Base-by-base conservation (phyloP, 2,797 vertebrate genomes). In the Champsocephalus gunnari region DNA sequence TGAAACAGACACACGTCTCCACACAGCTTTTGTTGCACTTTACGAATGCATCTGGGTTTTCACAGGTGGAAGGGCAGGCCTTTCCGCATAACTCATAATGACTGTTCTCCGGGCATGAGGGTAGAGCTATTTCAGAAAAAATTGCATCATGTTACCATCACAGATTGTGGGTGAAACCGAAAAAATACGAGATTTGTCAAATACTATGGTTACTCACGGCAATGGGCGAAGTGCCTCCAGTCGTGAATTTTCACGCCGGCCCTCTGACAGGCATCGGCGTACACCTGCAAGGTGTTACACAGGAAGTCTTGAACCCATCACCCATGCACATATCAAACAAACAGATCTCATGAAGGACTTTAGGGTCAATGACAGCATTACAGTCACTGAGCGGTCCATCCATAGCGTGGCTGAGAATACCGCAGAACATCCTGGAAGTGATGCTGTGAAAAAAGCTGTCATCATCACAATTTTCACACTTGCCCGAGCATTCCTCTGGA, bases 61-160 rank as follows among this genome's bases (percentile, higher is more conserved):
- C 70, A 83, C 95, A 96, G 0, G 95, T 93, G 19, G 92, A 68
- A 0, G 92, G 95, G 51, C 96, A 96, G 47, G 93, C 84, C 0
- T 11, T 88, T 14, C 90, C 89, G 0, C 95, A 96, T 0, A 63
- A 19, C 43, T 95, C 83, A 0, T 95, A 96, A 72, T 86, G 79
- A 75, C 95, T 96, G 90, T 96, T 94, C 32, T 85, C 59, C 0
- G 93, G 94, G 59, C 96, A 96, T 55, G 73, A 43, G 17, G 84
- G 58, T 60, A 3, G 49, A 55, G 75, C 68, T 77, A 49, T 55
- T 71, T 66, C 44, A 77, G 50, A 56, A 21, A 72, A 56, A 61
- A 61, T 19, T 5, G 66, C 19, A 71, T 21, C 7, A 55, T 32
- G 19, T 71, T 60, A 77, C 5, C 6, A 56, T 54, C 21, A 56